phyloP scores from a whole-genome alignment of 1,140 invertebrate genomes.

The Apis mellifera region DNA sequence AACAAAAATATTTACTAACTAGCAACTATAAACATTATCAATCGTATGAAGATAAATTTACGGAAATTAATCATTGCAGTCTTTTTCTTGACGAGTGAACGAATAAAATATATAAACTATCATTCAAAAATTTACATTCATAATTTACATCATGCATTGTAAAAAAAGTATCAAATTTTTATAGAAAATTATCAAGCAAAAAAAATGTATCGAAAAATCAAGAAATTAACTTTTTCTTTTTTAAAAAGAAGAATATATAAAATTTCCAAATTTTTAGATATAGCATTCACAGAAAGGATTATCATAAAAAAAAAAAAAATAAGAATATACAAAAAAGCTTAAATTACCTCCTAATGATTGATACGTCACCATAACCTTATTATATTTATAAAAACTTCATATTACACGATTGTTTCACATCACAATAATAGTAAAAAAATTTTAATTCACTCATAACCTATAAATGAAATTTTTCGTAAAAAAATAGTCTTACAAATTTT shows the following conservation, averaged over 20 bases:
- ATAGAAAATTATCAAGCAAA: neutral
- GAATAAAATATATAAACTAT: too few relatives aligned
- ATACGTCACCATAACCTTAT: too few relatives aligned
- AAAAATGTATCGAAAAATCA: too few relatives aligned
- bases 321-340: too few relatives aligned
- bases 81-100: neutral
- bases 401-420: neutral
- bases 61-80: slow-evolving; percentile 7
- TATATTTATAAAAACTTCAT: neutral
- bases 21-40: neutral
- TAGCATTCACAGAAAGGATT: too few relatives aligned
- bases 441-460: neutral
- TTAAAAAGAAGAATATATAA: too few relatives aligned
- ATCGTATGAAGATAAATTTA: neutral
- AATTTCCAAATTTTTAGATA: too few relatives aligned
- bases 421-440: neutral
- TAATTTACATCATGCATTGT: neutral
- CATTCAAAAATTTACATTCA: neutral
- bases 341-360: too few relatives aligned
- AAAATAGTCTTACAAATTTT: too few relatives aligned
- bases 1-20: slow-evolving; percentile 51
- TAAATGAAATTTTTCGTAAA: neutral
- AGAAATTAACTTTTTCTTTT: too few relatives aligned
- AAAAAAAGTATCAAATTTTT: neutral
- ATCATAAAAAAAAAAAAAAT: too few relatives aligned